Evolutionary conservation across 2,888 invertebrate genomes (phyloP).

Genomic region (Eupithecia dodoneata): DNA sequence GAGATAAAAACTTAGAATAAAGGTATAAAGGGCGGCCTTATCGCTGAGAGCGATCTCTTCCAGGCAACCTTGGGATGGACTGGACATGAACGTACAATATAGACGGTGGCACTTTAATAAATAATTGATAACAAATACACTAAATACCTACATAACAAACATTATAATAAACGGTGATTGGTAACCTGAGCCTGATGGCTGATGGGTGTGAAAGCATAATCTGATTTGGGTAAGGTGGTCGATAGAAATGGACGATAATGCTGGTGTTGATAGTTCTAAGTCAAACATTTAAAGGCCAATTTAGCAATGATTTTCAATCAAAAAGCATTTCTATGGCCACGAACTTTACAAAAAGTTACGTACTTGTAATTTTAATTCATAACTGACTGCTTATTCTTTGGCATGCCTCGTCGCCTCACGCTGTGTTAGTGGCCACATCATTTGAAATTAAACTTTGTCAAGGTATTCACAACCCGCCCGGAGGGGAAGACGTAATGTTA

Average conservation of each 20-base stretch:
- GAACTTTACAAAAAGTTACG: background rate
- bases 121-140: too few relatives aligned
- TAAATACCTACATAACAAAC: too few relatives aligned
- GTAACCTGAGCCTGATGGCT: too few relatives aligned
- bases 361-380: background rate
- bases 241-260: background rate
- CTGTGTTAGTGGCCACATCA: conserved; percentile 23
- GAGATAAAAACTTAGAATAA: too few relatives aligned
- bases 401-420: background rate
- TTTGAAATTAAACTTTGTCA: conserved; percentile 40
- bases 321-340: background rate
- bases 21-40: too few relatives aligned
- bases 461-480: conserved; percentile 35
- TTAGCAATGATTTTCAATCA: background rate
- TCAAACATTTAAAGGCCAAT: background rate
- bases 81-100: too few relatives aligned
- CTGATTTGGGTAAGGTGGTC: too few relatives aligned
- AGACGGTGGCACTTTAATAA: too few relatives aligned
- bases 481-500: conserved; percentile 50
- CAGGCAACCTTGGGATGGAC: too few relatives aligned
- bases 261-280: background rate
- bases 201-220: too few relatives aligned
- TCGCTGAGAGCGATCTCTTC: too few relatives aligned
- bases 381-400: background rate
- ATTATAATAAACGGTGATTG: too few relatives aligned